phyloP scores from a whole-genome alignment of 1,140 invertebrate genomes.

The Heliothis subflexa region DNA sequence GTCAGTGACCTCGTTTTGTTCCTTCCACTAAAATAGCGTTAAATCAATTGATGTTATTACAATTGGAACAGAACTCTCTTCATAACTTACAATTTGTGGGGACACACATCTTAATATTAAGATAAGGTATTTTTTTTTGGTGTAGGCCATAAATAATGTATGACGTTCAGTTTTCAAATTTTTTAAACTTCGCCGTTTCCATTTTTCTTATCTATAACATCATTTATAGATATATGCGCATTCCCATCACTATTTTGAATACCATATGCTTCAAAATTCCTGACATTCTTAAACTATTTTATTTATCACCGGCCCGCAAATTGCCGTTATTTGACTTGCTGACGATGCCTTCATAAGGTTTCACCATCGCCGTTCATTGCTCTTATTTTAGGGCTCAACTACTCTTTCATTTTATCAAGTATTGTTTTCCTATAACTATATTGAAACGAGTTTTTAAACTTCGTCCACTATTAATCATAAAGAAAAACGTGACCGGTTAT shows the following conservation, averaged over 20 bases:
- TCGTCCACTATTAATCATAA: not conserved
- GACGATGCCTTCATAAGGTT: constrained; percentile 57
- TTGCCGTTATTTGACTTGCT: constrained; percentile 52
- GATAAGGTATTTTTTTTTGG: constrained; percentile 55
- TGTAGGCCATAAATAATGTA: not conserved
- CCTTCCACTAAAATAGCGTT: constrained; percentile 83
- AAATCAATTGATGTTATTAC: constrained; percentile 86
- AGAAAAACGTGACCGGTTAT: not conserved
- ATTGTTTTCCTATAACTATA: not conserved
- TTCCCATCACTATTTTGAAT: not conserved
- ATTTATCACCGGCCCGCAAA: constrained; percentile 24
- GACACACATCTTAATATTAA: constrained; percentile 57
- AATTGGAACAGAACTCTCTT: constrained; percentile 80
- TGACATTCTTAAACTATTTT: constrained; percentile 23
- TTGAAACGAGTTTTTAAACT: not conserved
- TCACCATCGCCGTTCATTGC: constrained; percentile 50
- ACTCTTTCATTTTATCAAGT: constrained; percentile 7
- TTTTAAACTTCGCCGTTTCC: constrained; percentile 1
- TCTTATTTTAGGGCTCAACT: constrained; percentile 53
- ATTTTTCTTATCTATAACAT: constrained; percentile 6
- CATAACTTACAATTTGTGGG: constrained; percentile 69
- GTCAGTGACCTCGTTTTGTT: constrained; percentile 82
- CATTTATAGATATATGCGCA: not conserved
- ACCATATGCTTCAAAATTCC: constrained; percentile 14
- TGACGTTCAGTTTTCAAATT: not conserved